Evolutionary conservation across 2,113 vertebrate species (phyloP).

Genomic region (Gallinago undulata): DNA sequence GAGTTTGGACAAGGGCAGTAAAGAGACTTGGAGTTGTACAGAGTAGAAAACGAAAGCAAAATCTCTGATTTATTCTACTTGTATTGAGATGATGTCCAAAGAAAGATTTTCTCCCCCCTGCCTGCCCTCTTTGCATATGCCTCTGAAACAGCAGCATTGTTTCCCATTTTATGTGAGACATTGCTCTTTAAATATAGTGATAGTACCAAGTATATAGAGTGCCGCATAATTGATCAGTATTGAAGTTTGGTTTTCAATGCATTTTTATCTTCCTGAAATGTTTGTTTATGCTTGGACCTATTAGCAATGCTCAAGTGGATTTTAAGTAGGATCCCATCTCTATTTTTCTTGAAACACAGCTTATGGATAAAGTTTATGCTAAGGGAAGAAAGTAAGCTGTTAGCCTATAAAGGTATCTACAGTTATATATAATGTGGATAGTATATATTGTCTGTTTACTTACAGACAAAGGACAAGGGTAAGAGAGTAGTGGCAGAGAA

Average conservation of each 20-base stretch:
- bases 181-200: not conserved
- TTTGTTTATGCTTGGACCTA: not conserved
- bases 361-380: not conserved
- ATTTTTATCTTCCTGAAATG: not conserved
- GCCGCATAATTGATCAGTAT: not conserved
- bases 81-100: not conserved
- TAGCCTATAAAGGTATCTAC: not conserved
- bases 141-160: not conserved
- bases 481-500: not conserved
- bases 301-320: not conserved
- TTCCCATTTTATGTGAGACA: not conserved
- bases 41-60: not conserved
- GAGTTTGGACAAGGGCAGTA: conserved; percentile 10
- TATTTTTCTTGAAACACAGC: not conserved
- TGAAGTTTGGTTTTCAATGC: not conserved
- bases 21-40: not conserved
- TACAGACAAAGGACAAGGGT: not conserved
- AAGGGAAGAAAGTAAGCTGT: not conserved
- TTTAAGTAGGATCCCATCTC: not conserved
- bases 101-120: not conserved
- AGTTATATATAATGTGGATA: not conserved
- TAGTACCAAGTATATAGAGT: not conserved
- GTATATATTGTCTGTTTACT: not conserved
- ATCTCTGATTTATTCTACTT: not conserved
- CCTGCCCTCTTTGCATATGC: not conserved